Conservation (phyloP, 2,797 vertebrate genomes). For the Microchirus variegatus region DNA sequence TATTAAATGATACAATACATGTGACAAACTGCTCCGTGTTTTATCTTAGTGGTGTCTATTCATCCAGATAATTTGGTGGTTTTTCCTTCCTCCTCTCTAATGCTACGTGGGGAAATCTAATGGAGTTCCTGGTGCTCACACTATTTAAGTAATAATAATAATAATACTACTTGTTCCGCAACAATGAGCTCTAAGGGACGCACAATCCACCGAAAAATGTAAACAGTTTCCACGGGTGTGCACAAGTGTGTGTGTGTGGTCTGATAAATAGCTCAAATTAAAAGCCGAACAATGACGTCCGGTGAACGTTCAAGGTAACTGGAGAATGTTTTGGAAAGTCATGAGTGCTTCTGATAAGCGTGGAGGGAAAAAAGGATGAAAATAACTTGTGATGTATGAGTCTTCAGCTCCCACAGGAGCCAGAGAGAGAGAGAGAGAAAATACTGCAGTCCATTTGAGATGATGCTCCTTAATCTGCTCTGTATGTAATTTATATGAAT, state of each 20-base stretch:
- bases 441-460: not conserved
- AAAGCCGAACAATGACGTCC: not conserved
- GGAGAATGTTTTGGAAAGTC: too few relatives aligned
- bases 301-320: not conserved
- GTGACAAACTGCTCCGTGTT: not conserved
- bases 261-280: not conserved
- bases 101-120: not conserved
- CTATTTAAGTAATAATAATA: too few relatives aligned
- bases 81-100: not conserved
- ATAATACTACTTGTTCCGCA: not conserved
- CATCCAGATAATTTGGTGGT: not conserved
- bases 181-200: not conserved
- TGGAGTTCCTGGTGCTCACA: not conserved
- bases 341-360: not conserved
- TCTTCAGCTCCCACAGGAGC: not conserved
- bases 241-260: not conserved
- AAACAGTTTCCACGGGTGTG: too few relatives aligned
- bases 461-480: slow-evolving; percentile 1
- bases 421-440: not conserved
- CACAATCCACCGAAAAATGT: not conserved
- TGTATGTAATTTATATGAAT: not conserved
- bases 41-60: not conserved
- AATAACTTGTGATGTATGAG: not conserved
- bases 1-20: too few relatives aligned
- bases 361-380: too few relatives aligned